A percentile compares a stretch with the other conserved stretches of the same genome.
Conservation (phyloP, 2,797 vertebrate species). For the Garrulus glandarius region DNA sequence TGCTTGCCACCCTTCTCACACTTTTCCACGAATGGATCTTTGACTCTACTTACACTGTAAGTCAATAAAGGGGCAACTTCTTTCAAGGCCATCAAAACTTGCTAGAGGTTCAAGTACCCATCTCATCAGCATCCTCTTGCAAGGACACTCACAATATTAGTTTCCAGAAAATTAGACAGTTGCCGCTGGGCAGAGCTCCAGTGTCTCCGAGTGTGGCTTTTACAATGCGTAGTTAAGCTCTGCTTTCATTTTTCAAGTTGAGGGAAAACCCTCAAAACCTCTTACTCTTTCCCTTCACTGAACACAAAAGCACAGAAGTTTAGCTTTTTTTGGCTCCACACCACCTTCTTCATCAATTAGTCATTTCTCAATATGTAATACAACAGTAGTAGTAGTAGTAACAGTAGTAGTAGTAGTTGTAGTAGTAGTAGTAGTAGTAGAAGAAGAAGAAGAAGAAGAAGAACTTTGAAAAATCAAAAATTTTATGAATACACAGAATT, state of each 20-base stretch:
- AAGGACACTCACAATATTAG: not conserved
- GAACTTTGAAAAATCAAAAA: not conserved
- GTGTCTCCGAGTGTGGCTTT: not conserved
- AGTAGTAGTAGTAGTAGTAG: not conserved
- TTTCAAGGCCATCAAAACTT: constrained; percentile 78
- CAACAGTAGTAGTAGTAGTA: not conserved
- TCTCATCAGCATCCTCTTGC: constrained; percentile 77
- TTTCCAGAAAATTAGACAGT: not conserved
- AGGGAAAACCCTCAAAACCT: not conserved
- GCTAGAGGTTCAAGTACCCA: constrained; percentile 76
- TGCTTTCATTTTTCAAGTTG: not conserved
- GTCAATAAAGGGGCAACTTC: constrained; percentile 73
- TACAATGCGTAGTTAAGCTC: not conserved
- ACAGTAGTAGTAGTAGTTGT: not conserved
- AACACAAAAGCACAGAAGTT: not conserved
- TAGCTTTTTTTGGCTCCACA: not conserved
- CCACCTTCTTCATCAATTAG: not conserved
- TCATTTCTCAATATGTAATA: not conserved
- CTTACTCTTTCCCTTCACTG: not conserved
- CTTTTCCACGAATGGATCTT: not conserved
- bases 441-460: too few relatives aligned
- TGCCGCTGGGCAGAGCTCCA: not conserved
- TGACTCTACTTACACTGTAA: constrained; percentile 64
- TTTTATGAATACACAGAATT: not conserved
- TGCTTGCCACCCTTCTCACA: not conserved